Evolutionary conservation across 1,140 invertebrate genomes (phyloP).

Genomic region (Melipona quadrifasciata): DNA sequence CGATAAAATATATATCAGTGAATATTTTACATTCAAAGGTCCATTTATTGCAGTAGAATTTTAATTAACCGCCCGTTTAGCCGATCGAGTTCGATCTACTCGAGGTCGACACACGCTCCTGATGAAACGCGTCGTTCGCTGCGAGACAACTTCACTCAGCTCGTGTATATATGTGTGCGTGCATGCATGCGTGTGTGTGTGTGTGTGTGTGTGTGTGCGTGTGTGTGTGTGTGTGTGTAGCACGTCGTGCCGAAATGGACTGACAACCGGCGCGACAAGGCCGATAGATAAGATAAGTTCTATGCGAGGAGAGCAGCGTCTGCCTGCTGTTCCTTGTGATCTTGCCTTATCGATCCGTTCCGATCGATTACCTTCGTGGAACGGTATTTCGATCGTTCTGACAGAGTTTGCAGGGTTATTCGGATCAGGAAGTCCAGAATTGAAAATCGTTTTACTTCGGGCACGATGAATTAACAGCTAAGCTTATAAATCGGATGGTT

Average conservation of each 20-base stretch:
- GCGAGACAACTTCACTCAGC: constrained; percentile 31
- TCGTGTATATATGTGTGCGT: too few relatives aligned
- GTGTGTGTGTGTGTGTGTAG: too few relatives aligned
- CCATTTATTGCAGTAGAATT: too few relatives aligned
- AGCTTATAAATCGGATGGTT: not conserved
- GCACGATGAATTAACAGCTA: not conserved
- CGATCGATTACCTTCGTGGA: not conserved
- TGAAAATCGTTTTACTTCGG: not conserved
- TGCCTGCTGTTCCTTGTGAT: not conserved
- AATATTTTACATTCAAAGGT: too few relatives aligned
- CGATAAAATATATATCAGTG: too few relatives aligned
- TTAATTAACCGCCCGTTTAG: too few relatives aligned
- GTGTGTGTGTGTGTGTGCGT: too few relatives aligned
- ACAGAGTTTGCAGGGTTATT: not conserved
- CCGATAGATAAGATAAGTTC: constrained; percentile 35
- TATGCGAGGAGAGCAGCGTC: not conserved
- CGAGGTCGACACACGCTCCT: constrained; percentile 77
- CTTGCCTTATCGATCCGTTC: constrained; percentile 14
- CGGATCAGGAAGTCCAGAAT: not conserved
- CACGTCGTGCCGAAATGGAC: constrained; percentile 16
- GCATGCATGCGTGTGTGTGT: too few relatives aligned
- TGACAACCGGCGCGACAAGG: not conserved
- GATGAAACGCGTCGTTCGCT: constrained; percentile 61
- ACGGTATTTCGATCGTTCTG: not conserved
- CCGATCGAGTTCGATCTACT: not conserved